phyloP scores from a whole-genome alignment of 2,888 invertebrate genomes.

The Drosophila peninsularis region DNA sequence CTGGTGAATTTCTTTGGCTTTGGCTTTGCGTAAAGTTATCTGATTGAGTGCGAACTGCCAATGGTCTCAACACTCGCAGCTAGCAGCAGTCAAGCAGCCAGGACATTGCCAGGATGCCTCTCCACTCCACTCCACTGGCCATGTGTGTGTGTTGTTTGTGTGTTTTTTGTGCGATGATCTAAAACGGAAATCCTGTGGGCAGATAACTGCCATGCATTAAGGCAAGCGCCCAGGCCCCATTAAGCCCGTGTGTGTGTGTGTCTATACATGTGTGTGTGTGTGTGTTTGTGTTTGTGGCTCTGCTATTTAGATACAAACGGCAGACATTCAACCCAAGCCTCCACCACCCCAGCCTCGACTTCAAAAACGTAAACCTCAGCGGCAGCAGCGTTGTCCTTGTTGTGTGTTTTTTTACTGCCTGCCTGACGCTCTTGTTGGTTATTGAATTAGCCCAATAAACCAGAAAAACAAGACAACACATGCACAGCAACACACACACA shows the following conservation, averaged over 20 bases:
- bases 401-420: constrained; percentile 46
- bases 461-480: constrained; percentile 84
- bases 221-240: constrained; percentile 27
- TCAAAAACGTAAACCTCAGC: constrained; percentile 34
- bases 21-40: constrained; percentile 77
- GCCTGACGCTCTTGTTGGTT: constrained; percentile 77
- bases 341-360: neutral
- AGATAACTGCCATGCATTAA: constrained; percentile 74
- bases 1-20: constrained; percentile 66
- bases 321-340: constrained; percentile 1
- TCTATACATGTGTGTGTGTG: neutral
- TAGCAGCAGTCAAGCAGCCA: constrained; percentile 31
- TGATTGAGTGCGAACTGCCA: constrained; percentile 85
- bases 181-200: constrained; percentile 83
- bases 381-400: constrained; percentile 35
- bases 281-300: constrained; percentile 11
- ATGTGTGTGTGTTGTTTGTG: constrained; percentile 13
- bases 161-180: constrained; percentile 76
- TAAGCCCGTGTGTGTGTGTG: neutral
- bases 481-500: constrained; percentile 24
- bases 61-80: constrained; percentile 59
- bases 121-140: constrained; percentile 4
- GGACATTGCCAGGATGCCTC: constrained; percentile 41
- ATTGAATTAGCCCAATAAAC: constrained; percentile 85
- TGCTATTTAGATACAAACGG: constrained; percentile 49